Percentiles rank a stretch among this genome's conserved stretches.
phyloP scores from a whole-genome alignment of 2,113 vertebrate species.

The Chaetodon trifascialis region DNA sequence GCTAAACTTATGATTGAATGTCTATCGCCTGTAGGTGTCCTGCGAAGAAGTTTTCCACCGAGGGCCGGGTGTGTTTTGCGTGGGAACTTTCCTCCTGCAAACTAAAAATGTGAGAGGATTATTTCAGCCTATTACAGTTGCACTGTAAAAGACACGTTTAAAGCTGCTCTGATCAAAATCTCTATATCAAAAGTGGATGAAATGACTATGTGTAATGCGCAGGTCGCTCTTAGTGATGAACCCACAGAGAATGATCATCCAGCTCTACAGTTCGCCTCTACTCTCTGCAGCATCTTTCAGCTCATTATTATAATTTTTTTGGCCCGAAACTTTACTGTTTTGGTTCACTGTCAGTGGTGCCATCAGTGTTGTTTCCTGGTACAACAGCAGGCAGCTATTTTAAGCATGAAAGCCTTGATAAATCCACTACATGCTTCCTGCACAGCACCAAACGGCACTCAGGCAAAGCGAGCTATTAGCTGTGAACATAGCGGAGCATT shows the following conservation, averaged over 20 bases:
- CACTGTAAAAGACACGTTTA: not conserved
- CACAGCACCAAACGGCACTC: not conserved
- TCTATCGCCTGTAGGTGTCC: not conserved
- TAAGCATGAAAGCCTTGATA: no score
- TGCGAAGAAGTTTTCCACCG: not conserved
- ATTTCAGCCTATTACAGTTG: not conserved
- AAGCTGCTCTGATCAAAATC: not conserved
- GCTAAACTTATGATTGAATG: constrained; percentile 41
- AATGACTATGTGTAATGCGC: not conserved
- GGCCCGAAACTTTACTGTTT: not conserved
- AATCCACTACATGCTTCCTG: not conserved
- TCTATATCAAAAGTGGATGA: not conserved
- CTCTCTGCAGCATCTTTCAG: not conserved
- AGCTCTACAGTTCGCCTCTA: not conserved
- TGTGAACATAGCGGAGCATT: not conserved
- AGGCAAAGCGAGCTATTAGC: not conserved
- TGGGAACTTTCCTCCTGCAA: not conserved
- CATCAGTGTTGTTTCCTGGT: not conserved
- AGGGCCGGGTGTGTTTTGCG: not conserved
- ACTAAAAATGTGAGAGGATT: not conserved
- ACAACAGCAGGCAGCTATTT: not conserved
- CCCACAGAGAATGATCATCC: not conserved
- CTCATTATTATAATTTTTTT: not conserved
- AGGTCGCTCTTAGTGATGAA: not conserved
- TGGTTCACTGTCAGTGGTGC: not conserved